These are phyloP conservation scores for Pentalonia nigronervosa DNA, from an alignment of 1,140 invertebrate genomes.

Conservation along the genomic window DNA sequence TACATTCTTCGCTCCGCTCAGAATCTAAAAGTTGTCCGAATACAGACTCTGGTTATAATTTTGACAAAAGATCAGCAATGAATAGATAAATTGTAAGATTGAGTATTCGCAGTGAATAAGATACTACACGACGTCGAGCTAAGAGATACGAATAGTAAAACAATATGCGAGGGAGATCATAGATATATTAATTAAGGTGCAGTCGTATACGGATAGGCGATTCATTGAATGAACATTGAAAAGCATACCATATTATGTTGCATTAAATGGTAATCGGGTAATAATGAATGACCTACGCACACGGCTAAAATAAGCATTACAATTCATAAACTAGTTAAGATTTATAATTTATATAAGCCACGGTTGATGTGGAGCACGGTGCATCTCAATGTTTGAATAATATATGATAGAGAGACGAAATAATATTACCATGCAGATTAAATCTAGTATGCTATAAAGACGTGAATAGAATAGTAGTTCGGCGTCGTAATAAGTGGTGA, in stretches of 20 bases:
- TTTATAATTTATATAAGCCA: neutral
- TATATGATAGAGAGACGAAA: neutral
- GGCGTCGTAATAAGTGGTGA: neutral
- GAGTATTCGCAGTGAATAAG: neutral
- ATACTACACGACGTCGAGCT: neutral
- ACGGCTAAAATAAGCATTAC: conserved; percentile 5
- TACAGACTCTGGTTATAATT: neutral
- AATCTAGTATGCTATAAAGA: neutral
- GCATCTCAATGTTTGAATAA: neutral
- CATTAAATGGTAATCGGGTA: neutral
- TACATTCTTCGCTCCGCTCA: too few relatives aligned
- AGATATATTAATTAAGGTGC: conserved; percentile 5
- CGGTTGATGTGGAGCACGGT: neutral
- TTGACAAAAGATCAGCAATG: neutral
- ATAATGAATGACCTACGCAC: neutral
- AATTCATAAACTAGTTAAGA: neutral
- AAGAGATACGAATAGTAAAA: neutral
- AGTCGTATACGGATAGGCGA: neutral
- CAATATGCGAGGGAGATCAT: neutral
- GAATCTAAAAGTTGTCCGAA: too few relatives aligned
- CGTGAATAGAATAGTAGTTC: neutral
- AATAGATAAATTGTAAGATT: neutral
- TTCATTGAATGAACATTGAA: neutral
- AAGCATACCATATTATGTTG: neutral
- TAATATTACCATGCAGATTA: neutral